These are phyloP conservation scores for Synergus gifuensis DNA, from an alignment of 2,888 invertebrate genomes.

Conservation along the genomic window DNA sequence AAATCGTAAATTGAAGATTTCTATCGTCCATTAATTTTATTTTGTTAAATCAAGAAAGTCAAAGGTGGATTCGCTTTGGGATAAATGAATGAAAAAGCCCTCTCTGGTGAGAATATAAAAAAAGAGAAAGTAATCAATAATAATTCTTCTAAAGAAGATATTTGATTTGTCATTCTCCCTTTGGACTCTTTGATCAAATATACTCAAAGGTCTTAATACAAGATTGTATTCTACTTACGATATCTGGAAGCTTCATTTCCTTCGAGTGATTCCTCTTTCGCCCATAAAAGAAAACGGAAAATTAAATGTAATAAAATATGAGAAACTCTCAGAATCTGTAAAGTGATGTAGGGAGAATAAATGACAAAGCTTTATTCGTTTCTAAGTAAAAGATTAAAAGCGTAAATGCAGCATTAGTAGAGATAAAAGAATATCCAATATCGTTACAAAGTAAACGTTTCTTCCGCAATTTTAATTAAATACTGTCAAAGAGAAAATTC, in stretches of 20 bases:
- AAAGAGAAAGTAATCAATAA: too few species aligned
- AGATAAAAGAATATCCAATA: conserved; percentile 16
- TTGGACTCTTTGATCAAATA: too few species aligned
- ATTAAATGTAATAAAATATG: conserved; percentile 14
- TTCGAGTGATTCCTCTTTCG: neutral
- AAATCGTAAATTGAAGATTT: neutral
- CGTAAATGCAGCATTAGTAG: conserved; percentile 1
- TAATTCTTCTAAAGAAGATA: too few species aligned
- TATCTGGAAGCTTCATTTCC: neutral
- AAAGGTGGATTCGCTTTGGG: neutral
- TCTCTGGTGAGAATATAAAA: too few species aligned
- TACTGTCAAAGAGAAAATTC: neutral
- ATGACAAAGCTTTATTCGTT: conserved; percentile 18
- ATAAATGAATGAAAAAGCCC: too few species aligned
- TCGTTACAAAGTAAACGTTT: conserved; percentile 14
- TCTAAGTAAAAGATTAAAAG: conserved; percentile 12
- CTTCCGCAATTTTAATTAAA: conserved; percentile 1
- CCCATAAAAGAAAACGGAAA: neutral
- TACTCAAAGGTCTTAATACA: too few species aligned
- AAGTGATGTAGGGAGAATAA: conserved; percentile 6
- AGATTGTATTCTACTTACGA: neutral
- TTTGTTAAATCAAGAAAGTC: neutral
- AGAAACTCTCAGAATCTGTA: neutral
- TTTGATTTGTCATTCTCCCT: too few species aligned
- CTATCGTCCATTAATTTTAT: neutral